These are phyloP conservation scores for Seira sanloemensis DNA, from an alignment of 2,888 invertebrate genomes.

Conservation along the genomic window DNA sequence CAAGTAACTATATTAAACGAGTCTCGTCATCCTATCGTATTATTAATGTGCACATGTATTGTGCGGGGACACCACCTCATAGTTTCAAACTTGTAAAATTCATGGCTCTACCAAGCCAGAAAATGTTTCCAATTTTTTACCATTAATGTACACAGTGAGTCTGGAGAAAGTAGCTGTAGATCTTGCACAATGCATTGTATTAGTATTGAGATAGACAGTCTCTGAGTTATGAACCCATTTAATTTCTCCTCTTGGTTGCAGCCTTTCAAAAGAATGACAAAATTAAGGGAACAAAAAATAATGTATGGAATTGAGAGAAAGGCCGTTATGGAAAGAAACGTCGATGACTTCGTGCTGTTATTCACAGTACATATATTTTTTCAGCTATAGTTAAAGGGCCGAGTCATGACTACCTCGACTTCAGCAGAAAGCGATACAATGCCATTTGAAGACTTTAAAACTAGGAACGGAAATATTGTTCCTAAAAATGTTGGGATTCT, in stretches of 20 bases:
- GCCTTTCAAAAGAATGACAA: slow-evolving; percentile 4
- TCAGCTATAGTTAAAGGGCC: too few species aligned
- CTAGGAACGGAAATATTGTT: background rate
- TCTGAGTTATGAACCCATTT: slow-evolving; percentile 56
- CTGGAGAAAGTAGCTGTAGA: background rate
- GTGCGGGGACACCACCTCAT: too few species aligned
- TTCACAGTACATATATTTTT: too few species aligned
- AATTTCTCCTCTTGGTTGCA: slow-evolving; percentile 23
- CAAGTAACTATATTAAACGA: slow-evolving; percentile 2
- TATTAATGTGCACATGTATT: too few species aligned
- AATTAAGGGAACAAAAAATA: slow-evolving; percentile 19
- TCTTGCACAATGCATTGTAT: background rate
- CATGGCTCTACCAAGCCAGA: slow-evolving; percentile 1
- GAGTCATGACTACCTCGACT: too few species aligned
- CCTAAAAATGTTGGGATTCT: background rate
- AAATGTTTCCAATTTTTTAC: slow-evolving; percentile 1
- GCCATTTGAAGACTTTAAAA: background rate
- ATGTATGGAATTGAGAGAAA: slow-evolving; percentile 10
- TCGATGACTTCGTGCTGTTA: background rate
- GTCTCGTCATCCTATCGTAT: background rate
- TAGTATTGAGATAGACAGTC: slow-evolving; percentile 37
- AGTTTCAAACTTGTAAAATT: background rate
- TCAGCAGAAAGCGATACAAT: background rate
- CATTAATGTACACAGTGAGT: background rate
- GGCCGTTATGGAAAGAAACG: background rate